Base-by-base conservation (phyloP, 2,888 invertebrate species). In the Cyclophora albipunctata region DNA sequence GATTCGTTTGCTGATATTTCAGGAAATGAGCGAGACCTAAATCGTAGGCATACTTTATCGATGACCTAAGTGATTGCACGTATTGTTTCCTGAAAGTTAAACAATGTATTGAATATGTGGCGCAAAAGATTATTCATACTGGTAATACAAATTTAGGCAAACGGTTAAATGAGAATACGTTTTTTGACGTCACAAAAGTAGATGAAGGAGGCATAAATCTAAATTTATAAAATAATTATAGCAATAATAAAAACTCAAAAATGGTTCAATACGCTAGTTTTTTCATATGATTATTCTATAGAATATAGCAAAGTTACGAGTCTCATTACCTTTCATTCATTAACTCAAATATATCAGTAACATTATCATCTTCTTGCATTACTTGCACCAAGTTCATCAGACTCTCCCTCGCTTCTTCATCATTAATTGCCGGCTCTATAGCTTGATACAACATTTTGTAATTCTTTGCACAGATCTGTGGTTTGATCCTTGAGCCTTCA, bases 1-100 rank as follows among this genome's bases (percentile, higher is more conserved):
- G 47, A 52, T 75, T 83, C 4, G 70, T 79, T 42, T 85, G 82
- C 0, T 89, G 62, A 57, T 85, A 88, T 57, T 84, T 75, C 4
- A 89, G 60, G 64, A 83, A 89, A 34, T 83, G 56, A 0, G 83
- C 77, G 0, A 84, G 56, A 7, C 77, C 70, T 0, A 89, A 66
- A 2, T 89, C 87, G 57, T 83, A 82, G 0, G 85, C 65, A 57
- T 83, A 76, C 34, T 73, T 71, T 1, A 80, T 73, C 0, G 81
- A 80, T 0, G 60, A 64, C 51, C 73, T 76, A 3, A 85, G 50
- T 2, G 65, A 62, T 0, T 66, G 55, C 5, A 78, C 54, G 2
- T 84, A 58, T 48, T 78, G 68, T 51, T 70, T 65, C 47, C 89
- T 89, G 73, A 50, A 73, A 73, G 45, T 40, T 35, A 1, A 7